Base-by-base conservation (phyloP, 2,113 vertebrate species). In the Euleptes europaea region DNA sequence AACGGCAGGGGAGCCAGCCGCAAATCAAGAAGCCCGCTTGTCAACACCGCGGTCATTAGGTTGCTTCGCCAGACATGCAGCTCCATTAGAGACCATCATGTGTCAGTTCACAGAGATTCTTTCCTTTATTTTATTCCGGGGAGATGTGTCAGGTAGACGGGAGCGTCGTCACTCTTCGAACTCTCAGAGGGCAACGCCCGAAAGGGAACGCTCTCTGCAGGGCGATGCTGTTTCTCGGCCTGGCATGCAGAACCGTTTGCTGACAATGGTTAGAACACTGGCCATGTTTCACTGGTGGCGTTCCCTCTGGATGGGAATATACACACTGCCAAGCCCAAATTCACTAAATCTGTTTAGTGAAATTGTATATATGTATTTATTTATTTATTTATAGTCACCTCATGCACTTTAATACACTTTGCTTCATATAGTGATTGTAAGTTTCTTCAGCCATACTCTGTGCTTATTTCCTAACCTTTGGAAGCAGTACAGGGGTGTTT, bases 31-130 rank as follows among this genome's bases (percentile, higher is more conserved):
- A 44, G 14, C 40, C 5, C 14, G n/a, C 51, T 78, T 87, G 80
- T 82, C 80, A 87, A 78, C 66, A 60, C 49, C 4, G 9, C 3
- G 49, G 73, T 21, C 74, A n/a, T 82, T 72, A 70, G 67, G 69
- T 31, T 78, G 73, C 26, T 72, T 78, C 40, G 38, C 74, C 19
- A 78, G 85, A 83, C 66, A 63, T 19, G 28, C 2, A 47, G 75
- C 42, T 73, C 80, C 74, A 87, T 87, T 87, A 82, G 85, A 83
- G 73, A 17, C 51, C 80, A 78, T 63, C 80, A 78, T 54, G 38
- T 78, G 85, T 83, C 85, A 87, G 67, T 12, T 38, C 33, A 5
- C n/a, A 1, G 23, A 72, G 14, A 57, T 10, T 40, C 28, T 60
- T 40, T 28, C 38, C 1, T 49, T 7, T 15, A 3, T 44, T n/a